Evolutionary conservation across 2,888 invertebrate species (phyloP).

Genomic region (Ornithoptera alexandrae): DNA sequence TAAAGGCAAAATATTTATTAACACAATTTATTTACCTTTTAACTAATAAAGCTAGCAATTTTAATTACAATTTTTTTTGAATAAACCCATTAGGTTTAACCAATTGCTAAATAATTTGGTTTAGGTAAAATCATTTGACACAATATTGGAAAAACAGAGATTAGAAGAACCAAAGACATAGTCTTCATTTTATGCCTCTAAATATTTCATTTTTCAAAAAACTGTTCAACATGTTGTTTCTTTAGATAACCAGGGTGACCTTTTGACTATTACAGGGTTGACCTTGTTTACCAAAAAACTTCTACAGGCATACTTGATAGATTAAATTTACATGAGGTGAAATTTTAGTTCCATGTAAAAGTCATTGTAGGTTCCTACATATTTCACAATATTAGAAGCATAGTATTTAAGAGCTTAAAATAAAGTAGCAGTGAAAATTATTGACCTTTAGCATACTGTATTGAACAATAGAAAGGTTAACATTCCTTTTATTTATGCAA

Average conservation of each 20-base stretch:
- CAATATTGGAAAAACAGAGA: too few relatives aligned
- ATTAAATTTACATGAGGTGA: background rate
- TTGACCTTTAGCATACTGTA: background rate
- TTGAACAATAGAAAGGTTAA: background rate
- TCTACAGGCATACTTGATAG: background rate
- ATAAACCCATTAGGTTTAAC: too few relatives aligned
- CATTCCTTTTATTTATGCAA: background rate
- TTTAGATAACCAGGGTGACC: background rate
- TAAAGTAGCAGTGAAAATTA: background rate
- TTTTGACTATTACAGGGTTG: background rate
- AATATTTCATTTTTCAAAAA: background rate
- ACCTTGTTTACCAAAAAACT: background rate
- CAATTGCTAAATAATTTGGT: too few relatives aligned
- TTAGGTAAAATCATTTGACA: too few relatives aligned
- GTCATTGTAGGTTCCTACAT: background rate
- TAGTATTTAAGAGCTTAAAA: background rate
- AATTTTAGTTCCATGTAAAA: background rate
- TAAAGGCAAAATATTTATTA: constrained; percentile 5
- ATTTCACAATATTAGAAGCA: background rate
- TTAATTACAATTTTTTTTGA: too few relatives aligned
- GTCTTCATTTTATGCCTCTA: background rate
- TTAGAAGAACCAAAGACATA: background rate
- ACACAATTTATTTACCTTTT: background rate
- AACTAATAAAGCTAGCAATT: too few relatives aligned
- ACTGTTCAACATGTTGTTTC: background rate